Base-by-base conservation (phyloP, 2,888 invertebrate genomes). In the Carpatolechia fugitivella region DNA sequence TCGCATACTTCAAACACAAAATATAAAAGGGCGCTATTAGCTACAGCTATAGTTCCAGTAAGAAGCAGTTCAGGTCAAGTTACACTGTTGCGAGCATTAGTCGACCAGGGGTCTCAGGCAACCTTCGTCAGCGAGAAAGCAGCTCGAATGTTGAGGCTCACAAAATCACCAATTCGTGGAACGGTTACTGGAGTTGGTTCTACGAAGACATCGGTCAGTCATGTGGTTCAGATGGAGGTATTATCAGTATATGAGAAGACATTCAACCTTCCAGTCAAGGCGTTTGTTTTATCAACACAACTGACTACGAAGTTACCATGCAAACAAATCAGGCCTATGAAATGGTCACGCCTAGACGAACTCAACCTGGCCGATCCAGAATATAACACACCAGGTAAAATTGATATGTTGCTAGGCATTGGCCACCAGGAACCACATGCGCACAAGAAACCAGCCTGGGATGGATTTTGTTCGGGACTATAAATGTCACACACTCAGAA, bases 381-480 rank as follows among this genome's bases (percentile, higher is more conserved):
- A 4, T 64, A 55, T 13, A 11, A 56, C 46, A 54, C 24, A 49
- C 60, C 63, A 52, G 64, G 61, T 5, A 36, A 57, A 1, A 56
- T 66, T 20, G 64, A 65, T 52, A 29, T 68, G 3, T 29, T 46
- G 7, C 46, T 46, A 24, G 24, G 46, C 8, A 29, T 40, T 3
- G 63, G 47, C 61, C 63, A 16, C 56, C 58, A 29, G 62, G 61
- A 3, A 47, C 61, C 5, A 60, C 60, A 18, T 57, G 60, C 40
- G 66, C 68, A 5, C 66, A 66, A 20, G 55, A 58, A 54, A 66
- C 62, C 7, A 60, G 33, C 50, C 60, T 66, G 11, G 66, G 64
- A n/a, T 68, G 64, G 65, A 62, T 65, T 24, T 31, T 68, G 35
- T 61, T 60, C 46, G 66, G 64, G 47, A 51, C 58, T 41, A 49